Base-by-base conservation (phyloP, 2,888 invertebrate genomes). In the Zygaena filipendulae region DNA sequence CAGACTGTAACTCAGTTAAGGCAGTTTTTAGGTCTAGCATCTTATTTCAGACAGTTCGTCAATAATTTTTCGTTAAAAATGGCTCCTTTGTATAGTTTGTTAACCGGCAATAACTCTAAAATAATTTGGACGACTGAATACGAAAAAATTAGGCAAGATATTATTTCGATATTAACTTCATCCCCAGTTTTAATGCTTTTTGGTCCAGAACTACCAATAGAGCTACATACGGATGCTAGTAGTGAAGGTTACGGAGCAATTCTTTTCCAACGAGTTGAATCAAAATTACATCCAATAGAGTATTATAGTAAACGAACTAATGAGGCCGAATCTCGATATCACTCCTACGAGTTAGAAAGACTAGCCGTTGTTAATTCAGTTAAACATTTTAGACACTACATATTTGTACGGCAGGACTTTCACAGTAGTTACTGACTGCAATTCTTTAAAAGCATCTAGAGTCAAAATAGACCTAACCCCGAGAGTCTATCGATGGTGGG, bases 201-300 rank as follows among this genome's bases (percentile, higher is more conserved):
- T 29, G 25, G 45, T 12, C 40, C 45, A 0, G 21, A 36, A 0
- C 19, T 21, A 0, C 37, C 40, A 0, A 22, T 28, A 1, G 45
- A 47, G 13, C 13, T 49, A 1, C 44, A 45, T 18, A 43, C 43
- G 0, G 47, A 47, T 20, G 49, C 49, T 0, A 44, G 44, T 13
- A 7, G 29, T 1, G 21, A 21, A 0, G 45, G 45, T 0, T 47
- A 45, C 23, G 47, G 46, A 0, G 42, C 36, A 0, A 40, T 47
- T 1, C 11, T 45, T 0, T 11, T 45, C 3, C 45, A 45, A 22
- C 27, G 8, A 8, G 8, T 8, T 11, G 19, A 32, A 3, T 4
- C 18, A 2, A 34, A 33, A 9, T 20, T 3, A 3, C 35, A 23
- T 9, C 25, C 27, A 0, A 25, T 43, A 1, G 42, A 11, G 0